These are phyloP conservation scores for Holothuria leucospilota DNA, from an alignment of 53 echinoderm and acorn worm species.

Conservation along the genomic window DNA sequence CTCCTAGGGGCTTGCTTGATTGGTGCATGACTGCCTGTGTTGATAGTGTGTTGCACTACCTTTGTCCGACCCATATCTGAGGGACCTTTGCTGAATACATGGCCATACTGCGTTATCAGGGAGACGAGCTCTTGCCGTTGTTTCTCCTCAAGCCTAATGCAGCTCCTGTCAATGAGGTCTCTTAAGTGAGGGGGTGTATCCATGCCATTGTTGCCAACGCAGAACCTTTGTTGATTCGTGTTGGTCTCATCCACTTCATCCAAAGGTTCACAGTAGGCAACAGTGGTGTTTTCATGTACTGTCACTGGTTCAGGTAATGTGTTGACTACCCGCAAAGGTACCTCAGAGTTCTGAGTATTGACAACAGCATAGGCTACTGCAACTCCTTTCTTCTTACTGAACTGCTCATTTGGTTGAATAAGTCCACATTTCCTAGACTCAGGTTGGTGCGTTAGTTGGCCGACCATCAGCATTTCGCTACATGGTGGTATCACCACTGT, in stretches of 20 bases:
- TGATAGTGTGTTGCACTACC: constrained; percentile 59
- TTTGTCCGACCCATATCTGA: constrained; percentile 62
- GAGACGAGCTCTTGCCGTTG: not conserved
- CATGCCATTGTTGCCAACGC: not conserved
- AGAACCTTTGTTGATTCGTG: no score
- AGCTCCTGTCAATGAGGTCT: not conserved
- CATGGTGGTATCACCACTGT: not conserved
- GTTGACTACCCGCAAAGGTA: constrained; percentile 67
- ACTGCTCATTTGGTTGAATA: not conserved
- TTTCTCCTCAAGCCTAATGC: not conserved
- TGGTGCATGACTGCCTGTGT: constrained; percentile 62
- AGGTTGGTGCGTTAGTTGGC: not conserved
- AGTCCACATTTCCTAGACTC: not conserved
- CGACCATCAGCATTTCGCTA: constrained; percentile 2
- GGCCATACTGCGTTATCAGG: not conserved
- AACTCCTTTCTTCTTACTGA: no score
- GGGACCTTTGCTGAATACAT: constrained; percentile 52
- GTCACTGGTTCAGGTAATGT: constrained; percentile 42
- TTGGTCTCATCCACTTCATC: no score
- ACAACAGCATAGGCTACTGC: not conserved
- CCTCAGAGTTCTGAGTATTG: constrained; percentile 35
- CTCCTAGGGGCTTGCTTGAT: constrained; percentile 56
- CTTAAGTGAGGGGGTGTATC: constrained; percentile 1
- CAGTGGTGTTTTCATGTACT: constrained; percentile 46
- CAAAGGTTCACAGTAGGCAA: constrained; percentile 25